phyloP scores from a whole-genome alignment of 2,888 invertebrate genomes.

The Neoascia interrupta region DNA sequence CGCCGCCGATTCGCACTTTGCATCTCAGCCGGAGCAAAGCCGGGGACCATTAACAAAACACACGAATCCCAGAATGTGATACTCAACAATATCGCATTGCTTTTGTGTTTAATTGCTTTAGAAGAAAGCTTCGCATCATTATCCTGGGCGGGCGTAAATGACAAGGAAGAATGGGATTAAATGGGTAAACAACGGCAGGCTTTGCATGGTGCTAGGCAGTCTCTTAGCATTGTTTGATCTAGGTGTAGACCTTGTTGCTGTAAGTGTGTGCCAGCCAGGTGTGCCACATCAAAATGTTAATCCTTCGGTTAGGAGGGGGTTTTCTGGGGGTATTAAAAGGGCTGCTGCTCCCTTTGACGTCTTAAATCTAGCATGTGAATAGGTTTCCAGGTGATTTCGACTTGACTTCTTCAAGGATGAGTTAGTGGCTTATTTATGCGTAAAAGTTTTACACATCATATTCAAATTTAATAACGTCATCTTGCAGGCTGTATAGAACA shows the following conservation, averaged over 20 bases:
- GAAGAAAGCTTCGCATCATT: slow-evolving; percentile 51
- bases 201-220: neutral
- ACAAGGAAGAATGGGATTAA: slow-evolving; percentile 26
- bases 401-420: slow-evolving; percentile 13
- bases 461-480: slow-evolving; percentile 37
- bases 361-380: slow-evolving; percentile 29
- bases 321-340: too few relatives aligned
- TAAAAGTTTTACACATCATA: slow-evolving; percentile 29
- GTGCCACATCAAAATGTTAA: slow-evolving; percentile 32
- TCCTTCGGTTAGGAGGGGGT: neutral
- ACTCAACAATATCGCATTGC: slow-evolving; percentile 43
- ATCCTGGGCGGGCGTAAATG: slow-evolving; percentile 39
- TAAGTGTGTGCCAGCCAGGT: slow-evolving; percentile 12
- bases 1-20: slow-evolving; percentile 2
- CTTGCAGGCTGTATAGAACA: too few relatives aligned
- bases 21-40: slow-evolving; percentile 1
- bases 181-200: slow-evolving; percentile 28
- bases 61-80: slow-evolving; percentile 31
- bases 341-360: too few relatives aligned
- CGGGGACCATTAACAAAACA: slow-evolving; percentile 41
- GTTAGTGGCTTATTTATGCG: slow-evolving; percentile 27
- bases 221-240: slow-evolving; percentile 15
- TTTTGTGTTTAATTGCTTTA: slow-evolving; percentile 56
- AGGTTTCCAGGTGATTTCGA: slow-evolving; percentile 39
- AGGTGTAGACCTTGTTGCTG: slow-evolving; percentile 24